These are phyloP conservation scores for Tychaedon coryphoeus DNA, from an alignment of 2,113 vertebrate genomes.

Conservation along the genomic window DNA sequence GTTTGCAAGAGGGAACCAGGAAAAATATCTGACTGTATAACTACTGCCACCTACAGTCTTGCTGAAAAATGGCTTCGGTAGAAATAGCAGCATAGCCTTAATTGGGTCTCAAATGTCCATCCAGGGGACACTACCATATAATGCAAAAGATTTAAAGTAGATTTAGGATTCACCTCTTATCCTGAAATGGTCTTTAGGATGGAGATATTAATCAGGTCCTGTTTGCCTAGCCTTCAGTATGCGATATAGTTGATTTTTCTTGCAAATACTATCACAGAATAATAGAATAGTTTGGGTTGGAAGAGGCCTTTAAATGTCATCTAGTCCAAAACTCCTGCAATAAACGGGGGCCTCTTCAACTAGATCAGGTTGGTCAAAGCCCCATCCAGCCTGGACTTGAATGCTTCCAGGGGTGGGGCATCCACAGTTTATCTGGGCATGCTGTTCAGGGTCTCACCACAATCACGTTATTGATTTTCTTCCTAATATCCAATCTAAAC, in stretches of 20 bases:
- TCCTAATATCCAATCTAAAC: neutral
- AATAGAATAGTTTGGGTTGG: neutral
- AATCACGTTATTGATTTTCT: neutral
- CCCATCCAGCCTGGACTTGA: neutral
- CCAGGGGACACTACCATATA: neutral
- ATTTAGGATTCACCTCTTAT: neutral
- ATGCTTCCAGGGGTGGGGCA: neutral
- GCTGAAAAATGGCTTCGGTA: neutral
- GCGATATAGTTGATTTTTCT: neutral
- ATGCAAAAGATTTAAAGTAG: neutral
- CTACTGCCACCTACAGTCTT: conserved; percentile 53
- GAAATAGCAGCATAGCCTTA: neutral
- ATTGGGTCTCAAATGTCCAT: neutral
- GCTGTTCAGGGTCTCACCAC: neutral
- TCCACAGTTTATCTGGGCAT: neutral
- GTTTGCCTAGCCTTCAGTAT: neutral
- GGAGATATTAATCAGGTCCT: neutral
- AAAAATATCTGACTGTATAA: neutral
- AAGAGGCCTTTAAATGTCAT: neutral
- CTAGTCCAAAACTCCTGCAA: neutral
- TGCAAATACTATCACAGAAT: neutral
- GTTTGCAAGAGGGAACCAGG: neutral
- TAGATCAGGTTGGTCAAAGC: neutral
- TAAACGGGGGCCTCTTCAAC: neutral
- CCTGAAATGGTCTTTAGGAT: neutral